Evolutionary conservation across 2,888 invertebrate species (phyloP), one percentile per base, ranked within the genome.

Genomic region (Drosophila sordidapex): DNA sequence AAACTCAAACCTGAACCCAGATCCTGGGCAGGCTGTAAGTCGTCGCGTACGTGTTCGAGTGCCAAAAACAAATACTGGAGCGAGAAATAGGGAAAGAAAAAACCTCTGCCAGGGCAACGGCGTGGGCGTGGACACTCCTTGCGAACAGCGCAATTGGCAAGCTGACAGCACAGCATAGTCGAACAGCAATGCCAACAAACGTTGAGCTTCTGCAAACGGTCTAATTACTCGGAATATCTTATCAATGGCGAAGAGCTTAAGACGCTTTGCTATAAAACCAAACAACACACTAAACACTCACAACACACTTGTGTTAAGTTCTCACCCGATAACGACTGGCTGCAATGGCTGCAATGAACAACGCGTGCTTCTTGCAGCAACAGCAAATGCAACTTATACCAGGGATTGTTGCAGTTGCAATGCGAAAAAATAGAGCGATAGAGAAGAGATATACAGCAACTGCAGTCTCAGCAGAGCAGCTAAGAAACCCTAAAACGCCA

Each of bases 41-140:
- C 56, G 61, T 6, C 52, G 59, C 57, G 84, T 79, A 89, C 88
- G 90, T 89, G 90, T 89, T 84, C 68, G 84, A 89, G 89, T 90
- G 90, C 88, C 89, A 90, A 82, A 75, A 68, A 73, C 62, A 53
- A 58, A 75, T 25, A 46, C 1, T 58, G 59, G 64, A 38, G 58
- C 15, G 21, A n/a, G 59, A 29, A 21, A 60, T n/a, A 29, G 49
- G 29, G 31, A 43, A 35, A 67, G 53, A 65, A 67, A 66, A 46
- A 60, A 49, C 46, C 70, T 53, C 75, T 70, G 68, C 58, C 81
- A 74, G 38, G 13, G 38, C 64, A 70, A 40, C 13, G 8, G 25
- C 2, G 69, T 29, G 21, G 64, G 64, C 43, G 71, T 60, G 48
- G 62, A n/a, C 7, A 36, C 18, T 25, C 36, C 54, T 25, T 36